Evolutionary conservation across 2,797 vertebrate species (phyloP).

Genomic region (Lepidocolaptes lacrymiger): DNA sequence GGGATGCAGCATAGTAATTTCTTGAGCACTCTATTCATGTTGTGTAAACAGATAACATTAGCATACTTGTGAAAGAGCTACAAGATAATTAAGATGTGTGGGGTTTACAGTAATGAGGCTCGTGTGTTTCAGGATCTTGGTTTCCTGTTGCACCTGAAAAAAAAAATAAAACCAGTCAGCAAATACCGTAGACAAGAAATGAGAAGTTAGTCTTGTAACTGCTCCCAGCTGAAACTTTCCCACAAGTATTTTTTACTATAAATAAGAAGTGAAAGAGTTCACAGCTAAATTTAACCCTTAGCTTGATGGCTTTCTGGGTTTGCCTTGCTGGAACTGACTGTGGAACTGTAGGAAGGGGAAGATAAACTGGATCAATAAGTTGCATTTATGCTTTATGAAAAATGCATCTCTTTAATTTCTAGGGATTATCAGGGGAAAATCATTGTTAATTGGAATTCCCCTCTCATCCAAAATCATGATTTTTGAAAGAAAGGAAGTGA

Average conservation of each 20-base stretch:
- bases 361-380: background rate
- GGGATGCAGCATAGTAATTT: slow-evolving; percentile 36
- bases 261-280: slow-evolving; percentile 62
- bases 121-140: slow-evolving; percentile 17
- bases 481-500: slow-evolving; percentile 30
- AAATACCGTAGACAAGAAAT: slow-evolving; percentile 34
- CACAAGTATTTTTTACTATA: slow-evolving; percentile 63
- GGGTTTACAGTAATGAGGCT: background rate
- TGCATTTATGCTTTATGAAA: background rate
- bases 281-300: slow-evolving; percentile 58
- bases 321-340: background rate
- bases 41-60: slow-evolving; percentile 55
- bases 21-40: slow-evolving; percentile 14
- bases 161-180: background rate
- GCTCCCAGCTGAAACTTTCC: slow-evolving; percentile 53
- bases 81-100: slow-evolving; percentile 14
- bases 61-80: slow-evolving; percentile 26
- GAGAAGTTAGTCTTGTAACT: slow-evolving; percentile 46
- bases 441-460: background rate
- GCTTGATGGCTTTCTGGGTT: background rate
- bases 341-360: background rate
- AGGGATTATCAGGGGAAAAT: background rate
- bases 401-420: background rate
- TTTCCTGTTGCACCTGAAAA: slow-evolving; percentile 48
- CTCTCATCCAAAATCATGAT: background rate